phyloP scores from a whole-genome alignment of 1,140 invertebrate species.

The honey bee (Apis mellifera) region DNA sequence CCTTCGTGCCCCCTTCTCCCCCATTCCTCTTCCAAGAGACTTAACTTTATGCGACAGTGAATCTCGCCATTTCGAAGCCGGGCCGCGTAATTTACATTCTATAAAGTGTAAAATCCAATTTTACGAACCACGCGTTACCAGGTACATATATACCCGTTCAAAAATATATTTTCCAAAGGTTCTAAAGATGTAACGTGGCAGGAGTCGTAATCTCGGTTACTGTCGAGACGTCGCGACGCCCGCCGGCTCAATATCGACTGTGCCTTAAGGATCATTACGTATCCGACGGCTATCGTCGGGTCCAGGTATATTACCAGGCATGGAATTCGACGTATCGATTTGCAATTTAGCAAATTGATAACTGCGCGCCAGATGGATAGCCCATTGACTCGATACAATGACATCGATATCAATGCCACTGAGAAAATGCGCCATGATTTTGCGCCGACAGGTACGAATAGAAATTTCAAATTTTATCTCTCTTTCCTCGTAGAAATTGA shows the following conservation, averaged over 20 bases:
- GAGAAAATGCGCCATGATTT: constrained; percentile 10
- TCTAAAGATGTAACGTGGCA: constrained; percentile 30
- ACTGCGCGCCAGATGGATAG: constrained; percentile 74
- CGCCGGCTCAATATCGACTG: constrained; percentile 39
- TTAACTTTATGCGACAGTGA: background rate
- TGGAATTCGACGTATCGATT: constrained; percentile 73
- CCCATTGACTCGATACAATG: constrained; percentile 57
- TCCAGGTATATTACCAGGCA: constrained; percentile 44
- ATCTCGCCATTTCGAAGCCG: background rate
- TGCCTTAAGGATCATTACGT: constrained; percentile 37
- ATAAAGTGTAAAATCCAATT: constrained; percentile 32
- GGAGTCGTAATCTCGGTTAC: constrained; percentile 31
- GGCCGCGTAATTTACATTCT: constrained; percentile 41
- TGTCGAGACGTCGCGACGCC: constrained; percentile 39
- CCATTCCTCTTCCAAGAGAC: no score
- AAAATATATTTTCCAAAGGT: constrained; percentile 37
- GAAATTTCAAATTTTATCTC: constrained; percentile 66
- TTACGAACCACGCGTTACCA: constrained; percentile 12
- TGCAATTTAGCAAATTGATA: constrained; percentile 80
- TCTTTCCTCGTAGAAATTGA: background rate
- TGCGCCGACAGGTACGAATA: constrained; percentile 43
- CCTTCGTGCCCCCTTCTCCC: no score
- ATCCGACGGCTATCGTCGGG: constrained; percentile 8
- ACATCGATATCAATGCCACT: background rate
- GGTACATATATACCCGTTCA: no score